Percentiles rank a stretch among this genome's conserved stretches.
Evolutionary conservation across 2,113 vertebrate species (phyloP).

Genomic region (Cyanoderma ruficeps): DNA sequence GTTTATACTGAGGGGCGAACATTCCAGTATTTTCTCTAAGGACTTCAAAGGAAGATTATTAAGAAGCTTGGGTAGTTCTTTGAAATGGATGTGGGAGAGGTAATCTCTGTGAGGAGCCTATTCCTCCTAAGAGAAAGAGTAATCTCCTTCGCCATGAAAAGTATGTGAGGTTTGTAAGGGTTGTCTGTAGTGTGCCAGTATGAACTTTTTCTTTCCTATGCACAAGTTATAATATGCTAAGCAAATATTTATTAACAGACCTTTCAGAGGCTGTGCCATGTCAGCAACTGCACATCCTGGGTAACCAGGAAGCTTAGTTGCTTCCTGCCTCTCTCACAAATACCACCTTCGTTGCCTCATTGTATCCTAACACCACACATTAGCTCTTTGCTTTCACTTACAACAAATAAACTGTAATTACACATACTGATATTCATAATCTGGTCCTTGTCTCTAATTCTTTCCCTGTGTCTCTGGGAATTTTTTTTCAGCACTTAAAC

Average conservation of each 20-base stretch:
- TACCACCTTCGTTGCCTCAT: not conserved
- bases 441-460: not conserved
- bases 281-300: slow-evolving; percentile 24
- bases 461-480: not conserved
- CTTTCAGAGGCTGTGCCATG: not conserved
- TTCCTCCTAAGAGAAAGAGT: not conserved
- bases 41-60: not conserved
- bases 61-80: not conserved
- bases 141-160: not conserved
- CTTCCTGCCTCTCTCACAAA: not conserved
- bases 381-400: not conserved
- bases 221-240: slow-evolving; percentile 39
- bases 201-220: not conserved
- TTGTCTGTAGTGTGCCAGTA: not conserved
- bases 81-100: not conserved
- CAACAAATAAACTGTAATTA: not conserved
- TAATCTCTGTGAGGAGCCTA: not conserved
- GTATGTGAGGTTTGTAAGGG: not conserved
- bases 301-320: not conserved
- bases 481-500: not conserved
- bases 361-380: not conserved
- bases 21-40: not conserved
- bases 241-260: slow-evolving; percentile 60
- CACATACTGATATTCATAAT: not conserved
- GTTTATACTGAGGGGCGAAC: not conserved